Percentiles rank a stretch among this genome's conserved stretches.
These are phyloP conservation scores for Channa striata DNA, from an alignment of 2,797 vertebrate genomes.

Conservation along the genomic window DNA sequence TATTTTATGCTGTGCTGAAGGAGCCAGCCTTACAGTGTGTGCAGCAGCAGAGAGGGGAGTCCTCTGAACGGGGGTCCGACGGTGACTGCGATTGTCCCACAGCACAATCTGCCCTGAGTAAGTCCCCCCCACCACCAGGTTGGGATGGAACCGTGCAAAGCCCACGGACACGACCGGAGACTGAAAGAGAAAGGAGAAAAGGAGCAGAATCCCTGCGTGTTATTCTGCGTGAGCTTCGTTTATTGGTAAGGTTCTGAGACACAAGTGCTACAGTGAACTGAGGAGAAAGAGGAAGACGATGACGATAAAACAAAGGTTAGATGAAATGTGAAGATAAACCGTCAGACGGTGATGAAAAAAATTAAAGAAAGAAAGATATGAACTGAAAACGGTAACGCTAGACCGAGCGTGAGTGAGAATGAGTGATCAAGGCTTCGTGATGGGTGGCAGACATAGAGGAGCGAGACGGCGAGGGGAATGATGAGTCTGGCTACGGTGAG, in stretches of 20 bases:
- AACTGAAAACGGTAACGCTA: conserved; percentile 53
- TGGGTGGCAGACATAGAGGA: conserved; percentile 71
- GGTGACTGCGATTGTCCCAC: conserved; percentile 98
- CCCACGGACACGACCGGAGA: conserved; percentile 98
- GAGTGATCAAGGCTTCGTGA: conserved; percentile 60
- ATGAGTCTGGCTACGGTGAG: conserved; percentile 67
- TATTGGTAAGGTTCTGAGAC: conserved; percentile 1
- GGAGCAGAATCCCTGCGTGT: not conserved
- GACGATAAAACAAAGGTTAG: conserved; percentile 2
- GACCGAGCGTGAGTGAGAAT: conserved; percentile 37
- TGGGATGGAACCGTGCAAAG: conserved; percentile 97
- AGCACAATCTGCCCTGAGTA: conserved; percentile 97
- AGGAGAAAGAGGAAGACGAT: not conserved
- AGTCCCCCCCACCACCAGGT: conserved; percentile 95
- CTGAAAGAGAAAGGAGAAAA: conserved; percentile 78
- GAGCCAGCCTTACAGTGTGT: conserved; percentile 88
- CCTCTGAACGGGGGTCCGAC: conserved; percentile 95
- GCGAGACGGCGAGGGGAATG: conserved; percentile 61
- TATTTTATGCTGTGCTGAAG: not conserved
- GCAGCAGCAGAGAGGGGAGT: conserved; percentile 96
- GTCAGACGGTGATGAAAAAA: conserved; percentile 47
- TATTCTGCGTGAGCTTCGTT: conserved; percentile 13
- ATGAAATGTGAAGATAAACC: conserved; percentile 36
- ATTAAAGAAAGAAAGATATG: conserved; percentile 38
- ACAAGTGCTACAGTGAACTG: not conserved